These are phyloP conservation scores for Augiades crinisus DNA, from an alignment of 2,888 invertebrate genomes.

Conservation along the genomic window DNA sequence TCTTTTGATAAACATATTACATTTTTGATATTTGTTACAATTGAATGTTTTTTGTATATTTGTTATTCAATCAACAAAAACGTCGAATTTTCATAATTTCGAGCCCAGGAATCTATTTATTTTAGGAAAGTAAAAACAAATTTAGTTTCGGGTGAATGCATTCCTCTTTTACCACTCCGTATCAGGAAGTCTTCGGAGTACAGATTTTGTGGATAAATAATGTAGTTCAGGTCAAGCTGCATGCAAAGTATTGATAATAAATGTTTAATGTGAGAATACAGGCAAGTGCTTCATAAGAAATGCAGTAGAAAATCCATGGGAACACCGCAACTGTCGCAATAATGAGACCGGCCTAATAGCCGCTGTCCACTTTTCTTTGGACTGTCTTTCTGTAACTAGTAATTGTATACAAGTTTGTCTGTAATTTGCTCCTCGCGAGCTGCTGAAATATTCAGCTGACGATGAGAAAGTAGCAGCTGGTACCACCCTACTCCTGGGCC, in stretches of 20 bases:
- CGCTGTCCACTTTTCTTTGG: slow-evolving; percentile 41
- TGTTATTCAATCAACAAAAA: no score
- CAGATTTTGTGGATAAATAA: no score
- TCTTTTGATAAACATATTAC: no score
- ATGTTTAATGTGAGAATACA: background rate
- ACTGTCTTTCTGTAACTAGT: slow-evolving; percentile 53
- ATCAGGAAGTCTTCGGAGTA: no score
- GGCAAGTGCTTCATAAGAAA: background rate
- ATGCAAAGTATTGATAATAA: background rate
- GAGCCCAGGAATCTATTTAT: no score
- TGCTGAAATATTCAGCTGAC: slow-evolving; percentile 69
- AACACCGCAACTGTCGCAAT: slow-evolving; percentile 47
- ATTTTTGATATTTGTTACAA: no score
- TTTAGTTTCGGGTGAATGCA: no score
- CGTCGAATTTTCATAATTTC: no score
- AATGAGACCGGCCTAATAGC: slow-evolving; percentile 63
- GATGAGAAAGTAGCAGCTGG: slow-evolving; percentile 56
- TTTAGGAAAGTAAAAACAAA: no score
- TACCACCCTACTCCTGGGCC: slow-evolving; percentile 38
- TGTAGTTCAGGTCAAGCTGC: no score
- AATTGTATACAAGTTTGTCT: slow-evolving; percentile 64
- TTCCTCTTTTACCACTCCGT: no score
- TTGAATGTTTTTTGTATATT: no score
- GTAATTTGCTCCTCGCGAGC: slow-evolving; percentile 62
- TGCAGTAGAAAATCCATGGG: slow-evolving; percentile 42